These are phyloP conservation scores for Ascaphus truei DNA, from an alignment of 2,113 vertebrate genomes.

Conservation along the genomic window DNA sequence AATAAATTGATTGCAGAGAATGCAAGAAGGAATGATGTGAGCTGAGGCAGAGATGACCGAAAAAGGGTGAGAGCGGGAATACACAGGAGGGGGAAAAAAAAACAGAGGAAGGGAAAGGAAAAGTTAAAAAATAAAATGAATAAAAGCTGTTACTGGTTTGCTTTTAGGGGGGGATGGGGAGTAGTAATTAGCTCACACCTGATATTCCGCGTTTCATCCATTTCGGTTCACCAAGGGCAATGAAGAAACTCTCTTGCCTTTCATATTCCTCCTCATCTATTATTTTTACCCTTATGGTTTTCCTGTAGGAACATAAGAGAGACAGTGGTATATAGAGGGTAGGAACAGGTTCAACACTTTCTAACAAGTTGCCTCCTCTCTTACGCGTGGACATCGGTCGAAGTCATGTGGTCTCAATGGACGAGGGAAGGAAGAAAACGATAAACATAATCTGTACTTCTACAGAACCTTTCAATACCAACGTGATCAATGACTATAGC, in stretches of 20 bases:
- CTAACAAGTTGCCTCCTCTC: conserved; percentile 45
- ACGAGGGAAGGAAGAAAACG: conserved; percentile 19
- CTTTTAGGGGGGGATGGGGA: conserved; percentile 8
- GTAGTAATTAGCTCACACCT: conserved; percentile 71
- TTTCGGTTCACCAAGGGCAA: conserved; percentile 96
- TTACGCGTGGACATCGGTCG: neutral
- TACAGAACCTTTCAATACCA: too few species aligned
- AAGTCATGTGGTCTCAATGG: neutral
- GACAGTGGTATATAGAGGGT: conserved; percentile 64
- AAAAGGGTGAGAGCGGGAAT: conserved; percentile 65
- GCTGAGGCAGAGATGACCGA: conserved; percentile 63
- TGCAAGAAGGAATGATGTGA: conserved; percentile 55
- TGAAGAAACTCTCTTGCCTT: conserved; percentile 99
- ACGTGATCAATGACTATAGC: too few species aligned
- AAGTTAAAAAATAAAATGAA: conserved; percentile 29
- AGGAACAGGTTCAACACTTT: conserved; percentile 43
- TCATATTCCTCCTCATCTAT: conserved; percentile 99
- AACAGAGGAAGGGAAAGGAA: conserved; percentile 45
- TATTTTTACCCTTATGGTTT: conserved; percentile 96
- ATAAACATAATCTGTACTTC: too few species aligned
- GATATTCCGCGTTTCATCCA: conserved; percentile 87
- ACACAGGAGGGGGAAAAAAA: conserved; percentile 55
- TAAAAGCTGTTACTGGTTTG: conserved; percentile 17
- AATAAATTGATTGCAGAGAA: conserved; percentile 39
- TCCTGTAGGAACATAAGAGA: conserved; percentile 84